phyloP scores from a whole-genome alignment of 2,113 vertebrate genomes.

The Marmota monax region DNA sequence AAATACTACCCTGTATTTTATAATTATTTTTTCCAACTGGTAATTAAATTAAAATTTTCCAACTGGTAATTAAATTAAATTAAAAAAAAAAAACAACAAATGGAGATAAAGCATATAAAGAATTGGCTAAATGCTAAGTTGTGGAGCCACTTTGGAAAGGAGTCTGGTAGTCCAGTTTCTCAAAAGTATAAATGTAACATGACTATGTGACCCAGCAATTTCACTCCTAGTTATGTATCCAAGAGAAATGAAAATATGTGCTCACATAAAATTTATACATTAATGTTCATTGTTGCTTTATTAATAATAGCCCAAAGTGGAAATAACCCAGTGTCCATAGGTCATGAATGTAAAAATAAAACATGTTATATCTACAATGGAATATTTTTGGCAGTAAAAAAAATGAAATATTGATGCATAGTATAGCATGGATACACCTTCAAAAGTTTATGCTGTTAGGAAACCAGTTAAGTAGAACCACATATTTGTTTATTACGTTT shows the following conservation, averaged over 20 bases:
- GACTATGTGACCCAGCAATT: neutral
- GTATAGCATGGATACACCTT: neutral
- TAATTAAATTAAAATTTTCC: neutral
- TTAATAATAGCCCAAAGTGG: neutral
- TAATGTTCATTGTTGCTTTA: neutral
- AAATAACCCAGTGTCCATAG: neutral
- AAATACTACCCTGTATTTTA: neutral
- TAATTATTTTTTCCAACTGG: conserved; percentile 11
- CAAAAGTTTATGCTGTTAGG: neutral
- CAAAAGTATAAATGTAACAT: neutral
- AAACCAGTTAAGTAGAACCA: neutral
- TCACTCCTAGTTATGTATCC: neutral
- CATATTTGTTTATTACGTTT: neutral
- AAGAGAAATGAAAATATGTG: conserved; percentile 32
- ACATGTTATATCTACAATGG: neutral
- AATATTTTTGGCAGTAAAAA: conserved; percentile 15
- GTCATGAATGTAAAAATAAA: neutral
- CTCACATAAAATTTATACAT: neutral
- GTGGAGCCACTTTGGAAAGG: neutral
- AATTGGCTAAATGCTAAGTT: neutral
- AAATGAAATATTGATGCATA: neutral
- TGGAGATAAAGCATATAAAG: neutral
- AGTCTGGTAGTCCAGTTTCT: neutral
- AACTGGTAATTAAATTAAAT: neutral
- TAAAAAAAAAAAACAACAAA: neutral